Conservation (phyloP, 2,797 vertebrate species). For the Sparidentex hasta region DNA sequence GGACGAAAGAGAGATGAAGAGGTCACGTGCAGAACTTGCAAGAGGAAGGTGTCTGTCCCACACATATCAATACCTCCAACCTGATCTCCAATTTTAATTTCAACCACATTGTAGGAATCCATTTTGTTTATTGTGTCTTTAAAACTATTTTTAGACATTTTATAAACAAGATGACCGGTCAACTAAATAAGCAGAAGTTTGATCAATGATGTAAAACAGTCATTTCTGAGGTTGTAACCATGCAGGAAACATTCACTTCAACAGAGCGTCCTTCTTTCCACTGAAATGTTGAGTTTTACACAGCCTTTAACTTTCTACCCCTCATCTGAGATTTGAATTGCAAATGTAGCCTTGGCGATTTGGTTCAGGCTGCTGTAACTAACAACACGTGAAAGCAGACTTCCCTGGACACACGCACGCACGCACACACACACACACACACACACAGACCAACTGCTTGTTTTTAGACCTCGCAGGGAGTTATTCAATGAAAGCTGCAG, state of each 20-base stretch:
- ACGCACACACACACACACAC: slow-evolving; percentile 5
- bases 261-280: not conserved
- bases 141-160: no score
- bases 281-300: slow-evolving; percentile 4
- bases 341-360: slow-evolving; percentile 63
- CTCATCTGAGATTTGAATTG: slow-evolving; percentile 73
- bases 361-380: slow-evolving; percentile 40
- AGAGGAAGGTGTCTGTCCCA: no score
- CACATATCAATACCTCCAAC: no score
- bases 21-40: no score
- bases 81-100: no score
- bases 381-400: slow-evolving; percentile 38
- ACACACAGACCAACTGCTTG: not conserved
- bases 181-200: not conserved
- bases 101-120: no score
- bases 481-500: slow-evolving; percentile 36
- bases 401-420: slow-evolving; percentile 18
- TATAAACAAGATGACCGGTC: no score
- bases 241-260: not conserved
- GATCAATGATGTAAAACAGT: not conserved
- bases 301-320: not conserved
- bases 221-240: not conserved
- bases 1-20: no score
- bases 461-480: slow-evolving; percentile 27
- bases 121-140: no score